A percentile compares a stretch with the other conserved stretches of the same genome.
Evolutionary conservation across 2,113 vertebrate species (phyloP).

Genomic region (Tauraco erythrolophus): DNA sequence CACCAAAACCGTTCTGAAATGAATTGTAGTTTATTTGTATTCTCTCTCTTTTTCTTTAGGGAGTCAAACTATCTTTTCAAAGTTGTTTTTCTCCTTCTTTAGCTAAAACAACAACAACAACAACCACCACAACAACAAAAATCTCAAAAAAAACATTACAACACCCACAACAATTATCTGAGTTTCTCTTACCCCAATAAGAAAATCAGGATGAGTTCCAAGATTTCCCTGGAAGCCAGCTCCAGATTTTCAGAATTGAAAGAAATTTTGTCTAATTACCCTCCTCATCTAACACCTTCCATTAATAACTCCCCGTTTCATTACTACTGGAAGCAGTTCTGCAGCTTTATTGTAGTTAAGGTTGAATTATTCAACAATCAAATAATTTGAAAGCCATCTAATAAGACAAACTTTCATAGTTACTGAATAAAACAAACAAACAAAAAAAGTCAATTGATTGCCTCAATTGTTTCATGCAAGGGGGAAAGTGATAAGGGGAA

Average conservation of each 20-base stretch:
- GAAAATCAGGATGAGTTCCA: not conserved
- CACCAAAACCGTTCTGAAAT: not conserved
- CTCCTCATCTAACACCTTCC: not conserved
- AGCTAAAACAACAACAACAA: not conserved
- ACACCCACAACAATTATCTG: not conserved
- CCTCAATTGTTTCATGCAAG: not conserved
- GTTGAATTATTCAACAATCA: not conserved
- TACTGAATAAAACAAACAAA: not conserved
- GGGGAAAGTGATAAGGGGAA: not conserved
- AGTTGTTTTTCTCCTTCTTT: not conserved
- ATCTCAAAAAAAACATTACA: not conserved
- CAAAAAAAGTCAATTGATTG: not conserved
- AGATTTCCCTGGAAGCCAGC: not conserved
- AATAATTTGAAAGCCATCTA: not conserved
- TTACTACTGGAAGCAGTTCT: not conserved
- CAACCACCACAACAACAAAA: not conserved
- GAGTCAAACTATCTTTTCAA: not conserved
- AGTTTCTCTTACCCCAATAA: not conserved
- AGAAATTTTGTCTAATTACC: not conserved
- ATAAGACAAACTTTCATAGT: not conserved
- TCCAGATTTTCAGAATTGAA: not conserved
- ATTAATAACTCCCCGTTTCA: not conserved
- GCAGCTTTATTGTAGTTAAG: not conserved
- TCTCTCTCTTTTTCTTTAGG: not conserved
- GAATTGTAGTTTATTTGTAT: not conserved